These are phyloP conservation scores for Ganaspis sp. DNA, from an alignment of 1,140 invertebrate genomes.

Conservation along the genomic window DNA sequence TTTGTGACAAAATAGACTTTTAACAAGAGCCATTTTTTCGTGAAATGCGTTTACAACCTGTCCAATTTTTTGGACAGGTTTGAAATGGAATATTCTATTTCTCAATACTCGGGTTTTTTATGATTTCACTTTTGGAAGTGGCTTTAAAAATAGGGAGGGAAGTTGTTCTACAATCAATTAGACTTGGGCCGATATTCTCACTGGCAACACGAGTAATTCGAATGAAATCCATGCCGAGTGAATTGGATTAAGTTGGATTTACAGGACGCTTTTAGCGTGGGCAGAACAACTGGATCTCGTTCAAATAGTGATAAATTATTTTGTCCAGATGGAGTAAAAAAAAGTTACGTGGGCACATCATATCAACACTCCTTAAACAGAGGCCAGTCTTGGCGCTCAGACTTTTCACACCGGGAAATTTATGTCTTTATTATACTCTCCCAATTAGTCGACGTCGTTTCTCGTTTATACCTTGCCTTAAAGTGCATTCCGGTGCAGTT, in stretches of 20 bases:
- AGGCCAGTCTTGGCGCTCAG: conserved; percentile 8
- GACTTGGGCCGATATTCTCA: not conserved
- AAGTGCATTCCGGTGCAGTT: conserved; percentile 29
- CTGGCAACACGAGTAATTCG: not conserved
- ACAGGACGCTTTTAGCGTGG: conserved; percentile 14
- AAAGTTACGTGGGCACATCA: conserved; percentile 31
- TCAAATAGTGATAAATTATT: conserved; percentile 34
- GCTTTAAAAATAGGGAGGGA: not conserved
- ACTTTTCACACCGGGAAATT: conserved; percentile 39
- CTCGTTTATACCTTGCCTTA: conserved; percentile 25
- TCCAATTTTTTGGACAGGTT: too few species aligned
- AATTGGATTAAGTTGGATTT: conserved; percentile 25
- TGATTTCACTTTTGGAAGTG: not conserved
- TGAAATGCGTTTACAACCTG: too few species aligned
- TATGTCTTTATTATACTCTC: conserved; percentile 46
- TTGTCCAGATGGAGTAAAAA: not conserved
- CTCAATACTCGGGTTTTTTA: not conserved
- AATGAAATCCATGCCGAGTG: conserved; percentile 14
- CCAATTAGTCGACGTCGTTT: conserved; percentile 39
- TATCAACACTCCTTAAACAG: conserved; percentile 34
- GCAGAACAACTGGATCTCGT: conserved; percentile 26
- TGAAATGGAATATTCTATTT: too few species aligned
- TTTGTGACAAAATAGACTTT: too few species aligned
- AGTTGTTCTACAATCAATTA: conserved; percentile 34
- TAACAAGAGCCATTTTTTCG: too few species aligned